phyloP scores from a whole-genome alignment of 2,113 vertebrate species.

The Scartelaos histophorus region DNA sequence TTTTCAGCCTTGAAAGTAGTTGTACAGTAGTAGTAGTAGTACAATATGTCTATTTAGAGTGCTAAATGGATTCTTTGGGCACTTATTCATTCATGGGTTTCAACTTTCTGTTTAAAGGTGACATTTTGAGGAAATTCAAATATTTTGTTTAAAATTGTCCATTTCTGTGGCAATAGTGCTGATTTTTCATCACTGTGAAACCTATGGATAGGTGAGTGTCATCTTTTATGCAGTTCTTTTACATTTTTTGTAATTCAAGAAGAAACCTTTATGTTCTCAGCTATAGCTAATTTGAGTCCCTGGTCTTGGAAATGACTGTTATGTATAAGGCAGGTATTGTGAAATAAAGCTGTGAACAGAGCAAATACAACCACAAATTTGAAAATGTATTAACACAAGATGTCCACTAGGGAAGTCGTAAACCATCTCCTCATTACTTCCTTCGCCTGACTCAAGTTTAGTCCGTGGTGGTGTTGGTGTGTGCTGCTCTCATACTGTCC shows the following conservation, averaged over 20 bases:
- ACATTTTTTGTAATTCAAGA: too few species aligned
- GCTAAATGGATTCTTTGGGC: neutral
- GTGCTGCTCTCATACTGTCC: constrained; percentile 32
- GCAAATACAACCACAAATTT: constrained; percentile 65
- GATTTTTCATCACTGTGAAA: neutral
- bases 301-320: constrained; percentile 44
- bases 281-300: constrained; percentile 31
- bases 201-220: too few species aligned
- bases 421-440: constrained; percentile 50
- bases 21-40: too few species aligned
- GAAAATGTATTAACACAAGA: constrained; percentile 57
- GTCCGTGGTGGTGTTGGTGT: constrained; percentile 24
- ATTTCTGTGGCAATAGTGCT: too few species aligned
- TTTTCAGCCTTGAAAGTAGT: too few species aligned
- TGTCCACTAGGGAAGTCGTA: constrained; percentile 53
- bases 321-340: constrained; percentile 39
- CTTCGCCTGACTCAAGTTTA: constrained; percentile 34
- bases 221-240: too few species aligned
- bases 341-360: constrained; percentile 59
- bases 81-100: neutral
- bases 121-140: too few species aligned
- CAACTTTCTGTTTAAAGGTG: too few species aligned
- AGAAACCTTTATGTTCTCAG: neutral
- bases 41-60: neutral
- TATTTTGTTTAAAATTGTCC: too few species aligned